Conservation (phyloP, 92 coral and sea anemone species). For the Galaxea fascicularis region DNA sequence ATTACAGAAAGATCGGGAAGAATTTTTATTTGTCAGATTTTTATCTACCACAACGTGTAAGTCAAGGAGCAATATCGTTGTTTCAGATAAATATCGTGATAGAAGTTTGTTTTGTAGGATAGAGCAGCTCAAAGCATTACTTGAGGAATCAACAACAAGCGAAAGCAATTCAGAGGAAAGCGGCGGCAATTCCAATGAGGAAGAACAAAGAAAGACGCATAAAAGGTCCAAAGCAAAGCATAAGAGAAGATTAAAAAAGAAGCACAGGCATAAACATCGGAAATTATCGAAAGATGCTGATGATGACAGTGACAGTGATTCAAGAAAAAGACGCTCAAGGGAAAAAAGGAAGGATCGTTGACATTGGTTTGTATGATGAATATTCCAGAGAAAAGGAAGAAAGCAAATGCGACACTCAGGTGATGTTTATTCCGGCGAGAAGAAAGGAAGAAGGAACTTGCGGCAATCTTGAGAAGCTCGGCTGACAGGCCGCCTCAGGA, state of each 20-base stretch:
- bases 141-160: conserved; percentile 92
- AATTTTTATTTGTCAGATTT: too few relatives aligned
- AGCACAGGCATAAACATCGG: conserved; percentile 49
- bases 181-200: conserved; percentile 28
- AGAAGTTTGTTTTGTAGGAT: conserved; percentile 61
- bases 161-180: conserved; percentile 79
- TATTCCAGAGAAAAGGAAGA: not conserved
- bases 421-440: not conserved
- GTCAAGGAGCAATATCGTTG: too few relatives aligned
- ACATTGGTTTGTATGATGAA: not conserved
- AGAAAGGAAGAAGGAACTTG: not conserved
- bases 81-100: too few relatives aligned
- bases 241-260: conserved; percentile 54
- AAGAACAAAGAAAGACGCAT: conserved; percentile 43
- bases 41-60: too few relatives aligned
- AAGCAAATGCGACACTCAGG: too few relatives aligned
- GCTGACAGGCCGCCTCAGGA: too few relatives aligned
- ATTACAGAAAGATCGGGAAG: too few relatives aligned
- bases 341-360: conserved; percentile 6
- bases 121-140: conserved; percentile 89
- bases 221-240: conserved; percentile 55
- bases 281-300: conserved; percentile 24
- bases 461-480: not conserved
- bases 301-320: conserved; percentile 38
- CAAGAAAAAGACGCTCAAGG: conserved; percentile 16